A percentile compares a stretch with the other conserved stretches of the same genome.
phyloP scores from a whole-genome alignment of 2,888 invertebrate genomes.

The Resseliella maxima region DNA sequence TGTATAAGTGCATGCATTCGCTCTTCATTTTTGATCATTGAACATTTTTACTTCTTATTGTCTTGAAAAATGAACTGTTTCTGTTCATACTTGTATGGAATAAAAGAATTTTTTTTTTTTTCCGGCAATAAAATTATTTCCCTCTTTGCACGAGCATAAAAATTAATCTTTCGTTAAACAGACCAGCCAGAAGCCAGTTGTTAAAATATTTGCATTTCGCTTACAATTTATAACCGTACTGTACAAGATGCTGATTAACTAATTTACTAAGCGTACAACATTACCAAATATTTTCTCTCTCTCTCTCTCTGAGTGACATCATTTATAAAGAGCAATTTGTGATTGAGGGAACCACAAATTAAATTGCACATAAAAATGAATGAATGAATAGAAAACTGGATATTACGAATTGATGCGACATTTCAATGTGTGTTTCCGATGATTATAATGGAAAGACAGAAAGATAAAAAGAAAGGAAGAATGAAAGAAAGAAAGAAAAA shows the following conservation, averaged over 20 bases:
- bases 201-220: conserved; percentile 53
- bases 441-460: not conserved
- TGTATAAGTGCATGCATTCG: not conserved
- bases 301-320: too few species aligned
- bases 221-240: too few species aligned
- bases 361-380: not conserved
- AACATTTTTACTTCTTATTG: too few species aligned
- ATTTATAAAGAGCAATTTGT: not conserved
- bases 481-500: too few species aligned
- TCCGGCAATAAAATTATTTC: conserved; percentile 23
- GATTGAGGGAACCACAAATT: conserved; percentile 37
- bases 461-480: too few species aligned
- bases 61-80: conserved; percentile 23
- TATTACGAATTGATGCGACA: too few species aligned
- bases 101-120: not conserved
- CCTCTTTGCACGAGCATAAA: conserved; percentile 24
- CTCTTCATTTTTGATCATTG: too few species aligned
- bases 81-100: too few species aligned
- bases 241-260: conserved; percentile 28
- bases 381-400: too few species aligned
- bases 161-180: conserved; percentile 51
- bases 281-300: too few species aligned
- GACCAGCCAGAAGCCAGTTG: conserved; percentile 32
- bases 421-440: not conserved
- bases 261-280: not conserved